phyloP scores from a whole-genome alignment of 2,113 vertebrate genomes.

The Seriola rivoliana region DNA sequence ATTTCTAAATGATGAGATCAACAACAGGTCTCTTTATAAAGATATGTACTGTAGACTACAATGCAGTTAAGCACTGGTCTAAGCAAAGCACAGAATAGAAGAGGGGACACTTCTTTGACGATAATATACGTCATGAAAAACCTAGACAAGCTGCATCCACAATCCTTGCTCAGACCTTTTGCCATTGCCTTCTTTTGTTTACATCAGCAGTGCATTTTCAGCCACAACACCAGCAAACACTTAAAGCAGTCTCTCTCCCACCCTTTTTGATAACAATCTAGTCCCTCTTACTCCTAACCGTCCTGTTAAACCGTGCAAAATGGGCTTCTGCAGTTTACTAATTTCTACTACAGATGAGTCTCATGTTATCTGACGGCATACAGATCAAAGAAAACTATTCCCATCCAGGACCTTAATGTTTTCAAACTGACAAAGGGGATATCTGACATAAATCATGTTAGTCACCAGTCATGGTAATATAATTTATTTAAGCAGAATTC shows the following conservation, averaged over 20 bases:
- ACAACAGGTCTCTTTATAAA: not conserved
- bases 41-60: not conserved
- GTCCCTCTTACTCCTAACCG: constrained; percentile 25
- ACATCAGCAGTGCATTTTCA: constrained; percentile 46
- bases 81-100: not conserved
- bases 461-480: not conserved
- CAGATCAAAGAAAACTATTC: constrained; percentile 11
- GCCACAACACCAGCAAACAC: constrained; percentile 42
- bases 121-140: constrained; percentile 3
- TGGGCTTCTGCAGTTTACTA: constrained; percentile 23
- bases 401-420: not conserved
- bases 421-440: constrained; percentile 3
- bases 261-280: constrained; percentile 36
- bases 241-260: constrained; percentile 37
- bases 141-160: constrained; percentile 8
- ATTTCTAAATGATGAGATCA: not conserved
- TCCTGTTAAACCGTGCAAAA: constrained; percentile 22
- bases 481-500: constrained; percentile 13
- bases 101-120: not conserved
- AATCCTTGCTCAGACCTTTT: constrained; percentile 34
- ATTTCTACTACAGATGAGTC: constrained; percentile 7
- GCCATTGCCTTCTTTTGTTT: constrained; percentile 59
- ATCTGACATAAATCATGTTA: not conserved
- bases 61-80: no score
- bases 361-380: not conserved